Evolutionary conservation across 1,140 invertebrate genomes (phyloP).

Genomic region (Episyrphus balteatus): DNA sequence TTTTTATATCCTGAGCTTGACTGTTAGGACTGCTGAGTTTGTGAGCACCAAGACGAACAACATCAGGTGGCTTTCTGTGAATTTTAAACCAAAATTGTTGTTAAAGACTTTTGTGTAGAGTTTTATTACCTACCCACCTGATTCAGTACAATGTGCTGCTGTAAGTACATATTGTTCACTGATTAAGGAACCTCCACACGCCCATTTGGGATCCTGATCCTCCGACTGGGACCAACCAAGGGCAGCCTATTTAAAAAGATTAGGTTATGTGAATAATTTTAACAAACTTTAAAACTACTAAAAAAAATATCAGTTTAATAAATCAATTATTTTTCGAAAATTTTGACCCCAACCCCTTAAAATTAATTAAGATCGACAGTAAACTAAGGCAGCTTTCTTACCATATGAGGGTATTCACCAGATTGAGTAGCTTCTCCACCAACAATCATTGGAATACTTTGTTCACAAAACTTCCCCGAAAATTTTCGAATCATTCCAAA

Average conservation of each 20-base stretch:
- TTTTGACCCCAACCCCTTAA: too few species aligned
- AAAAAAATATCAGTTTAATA: too few species aligned
- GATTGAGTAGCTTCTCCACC: conserved; percentile 39
- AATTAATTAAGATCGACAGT: too few species aligned
- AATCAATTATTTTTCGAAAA: too few species aligned
- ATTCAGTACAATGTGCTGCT: conserved; percentile 42
- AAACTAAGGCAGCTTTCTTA: too few species aligned
- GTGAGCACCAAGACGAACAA: conserved; percentile 23
- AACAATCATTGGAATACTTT: conserved; percentile 40
- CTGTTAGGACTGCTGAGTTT: conserved; percentile 17
- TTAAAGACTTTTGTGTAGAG: not conserved
- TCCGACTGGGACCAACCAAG: conserved; percentile 27
- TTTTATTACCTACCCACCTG: conserved; percentile 22
- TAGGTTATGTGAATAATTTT: not conserved
- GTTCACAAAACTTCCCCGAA: conserved; percentile 25
- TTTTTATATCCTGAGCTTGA: conserved; percentile 23
- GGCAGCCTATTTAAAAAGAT: conserved; percentile 13
- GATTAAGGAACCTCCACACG: conserved; percentile 41
- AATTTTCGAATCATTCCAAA: conserved; percentile 14
- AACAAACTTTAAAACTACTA: too few species aligned
- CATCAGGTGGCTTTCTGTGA: conserved; percentile 28
- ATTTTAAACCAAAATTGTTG: not conserved
- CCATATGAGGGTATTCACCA: conserved; percentile 51
- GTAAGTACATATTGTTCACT: conserved; percentile 43
- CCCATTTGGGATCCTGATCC: conserved; percentile 24